Evolutionary conservation across 2,888 invertebrate genomes (phyloP).

Genomic region (Podotricha telesiphe): DNA sequence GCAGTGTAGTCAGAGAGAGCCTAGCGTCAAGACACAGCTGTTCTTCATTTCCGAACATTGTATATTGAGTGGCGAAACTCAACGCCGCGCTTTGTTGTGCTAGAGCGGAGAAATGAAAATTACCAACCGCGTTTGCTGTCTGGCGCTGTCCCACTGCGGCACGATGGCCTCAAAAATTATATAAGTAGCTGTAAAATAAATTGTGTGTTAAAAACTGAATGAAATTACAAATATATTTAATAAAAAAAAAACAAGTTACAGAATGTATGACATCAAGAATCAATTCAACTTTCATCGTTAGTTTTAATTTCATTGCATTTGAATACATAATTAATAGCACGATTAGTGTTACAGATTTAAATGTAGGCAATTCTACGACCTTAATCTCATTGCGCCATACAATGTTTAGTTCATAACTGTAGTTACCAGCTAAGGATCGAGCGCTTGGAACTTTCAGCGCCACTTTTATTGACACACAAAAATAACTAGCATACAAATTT

Average conservation of each 20-base stretch:
- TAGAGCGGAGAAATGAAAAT: no score
- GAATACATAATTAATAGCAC: constrained; percentile 19
- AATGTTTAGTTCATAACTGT: constrained; percentile 13
- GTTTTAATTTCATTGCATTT: constrained; percentile 18
- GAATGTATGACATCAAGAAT: constrained; percentile 9
- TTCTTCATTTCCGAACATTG: no score
- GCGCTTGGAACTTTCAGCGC: neutral
- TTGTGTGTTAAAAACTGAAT: neutral
- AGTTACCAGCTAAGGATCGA: neutral
- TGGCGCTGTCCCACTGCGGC: no score
- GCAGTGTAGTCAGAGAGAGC: neutral
- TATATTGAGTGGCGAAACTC: no score
- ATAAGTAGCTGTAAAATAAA: no score
- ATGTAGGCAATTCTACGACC: constrained; percentile 21
- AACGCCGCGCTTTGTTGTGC: no score
- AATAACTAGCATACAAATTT: no score
- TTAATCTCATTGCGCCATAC: constrained; percentile 23
- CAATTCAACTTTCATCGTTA: constrained; percentile 11
- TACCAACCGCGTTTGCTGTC: no score
- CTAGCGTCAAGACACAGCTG: no score
- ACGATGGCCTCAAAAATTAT: neutral
- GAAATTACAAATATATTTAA: constrained; percentile 2
- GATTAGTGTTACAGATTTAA: constrained; percentile 11
- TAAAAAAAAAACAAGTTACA: neutral
- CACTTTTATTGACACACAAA: neutral